These are phyloP conservation scores for Podocnemis expansa DNA, from an alignment of 2,113 vertebrate genomes.

Conservation along the genomic window DNA sequence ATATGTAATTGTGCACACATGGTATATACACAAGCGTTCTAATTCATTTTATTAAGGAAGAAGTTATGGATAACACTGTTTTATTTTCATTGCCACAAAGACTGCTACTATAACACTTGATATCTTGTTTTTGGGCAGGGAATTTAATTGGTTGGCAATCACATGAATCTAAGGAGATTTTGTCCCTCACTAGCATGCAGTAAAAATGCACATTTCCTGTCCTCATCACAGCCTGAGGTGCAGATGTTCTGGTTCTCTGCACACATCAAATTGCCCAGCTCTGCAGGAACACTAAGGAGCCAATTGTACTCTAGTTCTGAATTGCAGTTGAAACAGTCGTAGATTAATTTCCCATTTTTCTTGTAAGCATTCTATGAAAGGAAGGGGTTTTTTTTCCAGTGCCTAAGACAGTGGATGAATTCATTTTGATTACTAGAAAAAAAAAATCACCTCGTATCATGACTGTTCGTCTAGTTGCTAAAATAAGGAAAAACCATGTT, in stretches of 20 bases:
- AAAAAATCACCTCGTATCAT: not conserved
- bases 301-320: not conserved
- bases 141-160: not conserved
- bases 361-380: not conserved
- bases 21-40: not conserved
- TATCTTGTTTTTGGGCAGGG: not conserved
- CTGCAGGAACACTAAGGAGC: not conserved
- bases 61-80: not conserved
- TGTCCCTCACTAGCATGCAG: not conserved
- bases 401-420: not conserved
- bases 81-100: constrained; percentile 3
- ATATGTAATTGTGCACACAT: not conserved
- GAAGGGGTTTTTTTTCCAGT: not conserved
- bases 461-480: not conserved
- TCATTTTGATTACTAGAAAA: not conserved
- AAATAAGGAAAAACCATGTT: not conserved
- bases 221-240: not conserved
- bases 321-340: not conserved
- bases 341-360: not conserved
- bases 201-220: constrained; percentile 48
- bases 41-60: constrained; percentile 1
- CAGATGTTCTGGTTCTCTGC: constrained; percentile 17
- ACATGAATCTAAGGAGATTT: constrained; percentile 43
- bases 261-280: not conserved
- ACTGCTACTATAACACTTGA: not conserved